Conservation (phyloP, 2,113 vertebrate genomes). For the Saguinus midas region DNA sequence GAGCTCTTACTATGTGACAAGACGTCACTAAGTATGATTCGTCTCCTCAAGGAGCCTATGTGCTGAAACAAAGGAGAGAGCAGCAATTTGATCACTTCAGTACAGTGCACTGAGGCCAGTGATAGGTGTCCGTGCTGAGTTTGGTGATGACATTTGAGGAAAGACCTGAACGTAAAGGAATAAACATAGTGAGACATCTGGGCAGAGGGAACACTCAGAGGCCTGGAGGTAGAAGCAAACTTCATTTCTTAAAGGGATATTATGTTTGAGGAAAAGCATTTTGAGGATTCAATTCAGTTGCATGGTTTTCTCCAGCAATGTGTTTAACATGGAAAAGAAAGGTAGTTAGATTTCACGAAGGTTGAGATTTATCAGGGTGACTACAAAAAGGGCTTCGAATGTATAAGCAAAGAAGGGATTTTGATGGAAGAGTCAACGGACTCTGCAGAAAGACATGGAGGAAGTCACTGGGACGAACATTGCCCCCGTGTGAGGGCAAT, state of each 20-base stretch:
- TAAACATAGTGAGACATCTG: neutral
- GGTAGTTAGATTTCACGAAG: neutral
- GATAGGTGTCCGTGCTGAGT: too few relatives aligned
- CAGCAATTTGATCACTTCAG: fast-evolving
- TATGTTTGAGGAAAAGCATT: neutral
- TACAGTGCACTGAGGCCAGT: fast-evolving
- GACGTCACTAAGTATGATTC: neutral
- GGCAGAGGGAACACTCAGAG: neutral
- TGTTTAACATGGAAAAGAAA: neutral
- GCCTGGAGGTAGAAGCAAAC: neutral
- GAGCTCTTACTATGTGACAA: neutral
- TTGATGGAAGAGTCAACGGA: neutral
- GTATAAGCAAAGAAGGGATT: neutral
- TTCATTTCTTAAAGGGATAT: neutral
- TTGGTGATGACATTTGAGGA: neutral
- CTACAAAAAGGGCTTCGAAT: neutral
- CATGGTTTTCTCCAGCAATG: neutral
- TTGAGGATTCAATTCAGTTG: neutral
- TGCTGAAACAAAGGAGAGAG: neutral
- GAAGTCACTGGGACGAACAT: too few relatives aligned
- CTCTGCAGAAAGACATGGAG: neutral
- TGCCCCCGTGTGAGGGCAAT: neutral
- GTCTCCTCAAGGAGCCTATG: neutral
- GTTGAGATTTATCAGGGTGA: neutral
- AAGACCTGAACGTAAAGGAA: neutral